Evolutionary conservation across 2,888 invertebrate genomes (phyloP).

Genomic region (Endotricha flammealis): DNA sequence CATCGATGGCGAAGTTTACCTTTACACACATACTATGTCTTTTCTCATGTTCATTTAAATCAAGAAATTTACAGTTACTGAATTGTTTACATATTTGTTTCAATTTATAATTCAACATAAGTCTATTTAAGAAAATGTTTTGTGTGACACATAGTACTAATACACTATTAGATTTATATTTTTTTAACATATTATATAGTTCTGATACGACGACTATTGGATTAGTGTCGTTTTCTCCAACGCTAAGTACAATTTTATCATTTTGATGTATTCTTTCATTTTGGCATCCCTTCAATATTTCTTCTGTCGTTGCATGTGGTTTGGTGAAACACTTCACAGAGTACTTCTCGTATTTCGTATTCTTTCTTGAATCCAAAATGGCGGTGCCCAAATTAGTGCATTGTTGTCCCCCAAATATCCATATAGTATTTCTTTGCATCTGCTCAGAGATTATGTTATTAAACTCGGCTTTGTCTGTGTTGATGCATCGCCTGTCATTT

Average conservation of each 20-base stretch:
- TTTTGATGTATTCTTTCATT: background rate
- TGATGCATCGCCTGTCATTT: no score
- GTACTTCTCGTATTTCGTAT: slow-evolving; percentile 1
- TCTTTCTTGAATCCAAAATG: background rate
- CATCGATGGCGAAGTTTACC: no score
- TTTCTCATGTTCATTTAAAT: no score
- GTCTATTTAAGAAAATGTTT: no score
- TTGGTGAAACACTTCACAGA: background rate
- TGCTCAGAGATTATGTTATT: no score
- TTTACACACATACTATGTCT: no score
- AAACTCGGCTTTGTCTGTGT: no score
- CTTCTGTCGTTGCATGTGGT: background rate
- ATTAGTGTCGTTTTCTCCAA: background rate
- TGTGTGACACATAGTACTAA: no score
- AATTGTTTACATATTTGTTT: background rate
- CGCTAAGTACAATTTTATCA: background rate
- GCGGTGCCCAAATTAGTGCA: no score
- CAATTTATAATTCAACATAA: no score
- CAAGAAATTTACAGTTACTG: no score
- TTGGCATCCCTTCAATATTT: background rate
- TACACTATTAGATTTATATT: background rate
- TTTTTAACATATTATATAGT: background rate
- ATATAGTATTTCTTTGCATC: background rate
- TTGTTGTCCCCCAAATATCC: background rate
- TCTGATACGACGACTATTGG: background rate